Evolutionary conservation across 1,140 invertebrate genomes (phyloP), one percentile per base, ranked within the genome.

Genomic region (Lysiphlebus fabarum): DNA sequence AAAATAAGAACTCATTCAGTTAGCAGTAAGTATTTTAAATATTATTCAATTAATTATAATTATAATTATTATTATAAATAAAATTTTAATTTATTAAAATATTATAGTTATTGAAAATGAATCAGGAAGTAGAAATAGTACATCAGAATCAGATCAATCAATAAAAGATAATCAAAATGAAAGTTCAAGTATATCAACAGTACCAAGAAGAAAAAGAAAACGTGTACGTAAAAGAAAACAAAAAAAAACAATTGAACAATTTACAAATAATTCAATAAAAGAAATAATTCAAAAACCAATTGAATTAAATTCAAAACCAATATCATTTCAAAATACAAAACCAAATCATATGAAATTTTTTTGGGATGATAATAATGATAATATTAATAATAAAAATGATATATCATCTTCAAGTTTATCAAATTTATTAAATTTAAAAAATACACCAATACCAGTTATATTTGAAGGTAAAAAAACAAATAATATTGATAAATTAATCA

Each of bases 261-360:
- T 5, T 14, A 8, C 12, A 56, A 56, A 38, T 8, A 33, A 9
- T 12, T 36, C 37, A 38, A 14, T 11, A 41, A 10, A 43, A 45
- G 66, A 66, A 33, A 72, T 62, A 12, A 65, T 70, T 9, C 56
- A 66, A 36, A 69, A 38, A 68, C 72, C 55, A 72, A 72, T 58
- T 48, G 68, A 4, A 72, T 73, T 54, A 44, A 56, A 48, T 34
- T 6, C 49, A 10, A 65, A 65, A 26, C 1, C 17, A 26, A 26
- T 38, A 11, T 43, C 26, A 45, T 37, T 17, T n/a, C n/a, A 43
- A 7, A 56, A 60, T 53, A 44, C 55, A 17, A 45, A 26, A 34
- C n/a, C 47, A 17, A 50, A 62, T 26, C 51, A 62, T 26, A 11
- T 64, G 12, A 58, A 36, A 49, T 17, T 58, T 0, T 56, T 58